A percentile compares a stretch with the other conserved stretches of the same genome.
Evolutionary conservation across 2,113 vertebrate genomes (phyloP).

Genomic region (Mastomys coucha): DNA sequence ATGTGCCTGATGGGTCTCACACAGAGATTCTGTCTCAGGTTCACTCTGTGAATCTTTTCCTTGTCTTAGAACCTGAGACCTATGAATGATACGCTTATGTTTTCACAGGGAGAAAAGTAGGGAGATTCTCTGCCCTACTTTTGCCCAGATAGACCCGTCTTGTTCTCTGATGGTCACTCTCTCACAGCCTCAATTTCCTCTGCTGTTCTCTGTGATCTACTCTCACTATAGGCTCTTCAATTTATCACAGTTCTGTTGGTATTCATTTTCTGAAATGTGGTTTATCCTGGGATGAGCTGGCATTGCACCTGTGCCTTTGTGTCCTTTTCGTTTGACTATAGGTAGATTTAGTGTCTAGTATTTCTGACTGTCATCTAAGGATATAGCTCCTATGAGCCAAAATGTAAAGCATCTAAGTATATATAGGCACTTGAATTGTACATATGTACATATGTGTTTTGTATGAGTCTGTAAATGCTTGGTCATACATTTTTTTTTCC

Average conservation of each 20-base stretch:
- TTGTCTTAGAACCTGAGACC: background rate
- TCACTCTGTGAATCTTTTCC: background rate
- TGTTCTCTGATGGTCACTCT: background rate
- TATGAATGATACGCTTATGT: background rate
- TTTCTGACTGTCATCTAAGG: background rate
- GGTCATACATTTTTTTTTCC: background rate
- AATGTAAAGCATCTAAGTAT: background rate
- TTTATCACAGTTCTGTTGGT: background rate
- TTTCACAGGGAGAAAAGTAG: background rate
- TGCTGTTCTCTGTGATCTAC: background rate
- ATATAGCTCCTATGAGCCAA: no score
- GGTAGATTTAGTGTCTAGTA: background rate
- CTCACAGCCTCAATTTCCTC: background rate
- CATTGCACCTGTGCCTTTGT: background rate
- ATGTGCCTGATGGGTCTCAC: background rate
- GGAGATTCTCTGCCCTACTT: background rate
- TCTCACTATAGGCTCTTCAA: background rate
- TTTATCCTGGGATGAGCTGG: background rate
- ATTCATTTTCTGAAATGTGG: background rate
- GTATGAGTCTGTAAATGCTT: background rate
- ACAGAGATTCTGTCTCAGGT: background rate
- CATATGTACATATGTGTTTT: background rate
- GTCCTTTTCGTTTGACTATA: background rate
- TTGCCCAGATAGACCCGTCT: background rate
- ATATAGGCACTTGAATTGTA: background rate